A percentile compares a stretch with the other conserved stretches of the same genome.
phyloP scores from a whole-genome alignment of 2,797 vertebrate genomes.

The Menidia menidia region DNA sequence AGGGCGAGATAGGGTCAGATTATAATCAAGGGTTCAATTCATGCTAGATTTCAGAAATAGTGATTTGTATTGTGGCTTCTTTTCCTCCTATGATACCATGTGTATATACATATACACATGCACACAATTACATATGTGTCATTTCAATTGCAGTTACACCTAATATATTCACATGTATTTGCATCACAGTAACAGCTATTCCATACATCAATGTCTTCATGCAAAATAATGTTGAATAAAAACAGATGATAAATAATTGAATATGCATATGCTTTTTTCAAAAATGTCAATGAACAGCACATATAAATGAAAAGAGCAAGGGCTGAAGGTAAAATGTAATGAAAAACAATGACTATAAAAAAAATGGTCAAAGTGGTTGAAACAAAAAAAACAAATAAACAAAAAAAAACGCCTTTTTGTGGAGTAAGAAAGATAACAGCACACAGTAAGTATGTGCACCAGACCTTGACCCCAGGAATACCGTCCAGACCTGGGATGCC shows the following conservation, averaged over 20 bases:
- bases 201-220: conserved; percentile 8
- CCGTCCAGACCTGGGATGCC: conserved; percentile 91
- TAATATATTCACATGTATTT: not conserved
- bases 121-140: no score
- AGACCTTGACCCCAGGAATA: conserved; percentile 89
- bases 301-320: conserved; percentile 6
- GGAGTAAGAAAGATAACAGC: conserved; percentile 39
- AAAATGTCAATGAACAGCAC: not conserved
- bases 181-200: not conserved
- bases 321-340: not conserved
- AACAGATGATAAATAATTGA: not conserved
- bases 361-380: not conserved
- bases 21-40: conserved; percentile 73
- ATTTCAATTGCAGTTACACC: not conserved
- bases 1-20: conserved; percentile 60
- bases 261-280: not conserved
- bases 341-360: not conserved
- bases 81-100: conserved; percentile 45
- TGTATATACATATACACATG: not conserved
- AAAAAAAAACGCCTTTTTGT: conserved; percentile 16
- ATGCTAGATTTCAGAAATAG: conserved; percentile 64
- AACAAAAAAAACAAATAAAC: conserved; percentile 19
- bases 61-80: conserved; percentile 54
- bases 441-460: conserved; percentile 67
- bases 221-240: not conserved